Conservation (phyloP, 2,113 vertebrate species). For the Pontoporia blainvillei region DNA sequence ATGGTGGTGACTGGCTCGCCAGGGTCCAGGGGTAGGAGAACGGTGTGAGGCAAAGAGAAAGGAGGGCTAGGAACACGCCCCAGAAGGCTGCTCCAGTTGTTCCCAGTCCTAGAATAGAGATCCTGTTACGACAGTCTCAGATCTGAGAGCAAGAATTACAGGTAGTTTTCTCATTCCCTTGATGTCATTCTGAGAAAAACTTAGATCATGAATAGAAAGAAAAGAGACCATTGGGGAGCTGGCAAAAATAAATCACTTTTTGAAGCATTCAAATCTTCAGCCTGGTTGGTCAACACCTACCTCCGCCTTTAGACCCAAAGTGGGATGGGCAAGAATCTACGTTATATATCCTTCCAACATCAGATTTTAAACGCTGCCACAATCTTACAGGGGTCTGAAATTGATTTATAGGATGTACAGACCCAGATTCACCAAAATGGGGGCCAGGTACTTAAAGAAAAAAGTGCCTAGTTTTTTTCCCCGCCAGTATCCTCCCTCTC, state of each 20-base stretch:
- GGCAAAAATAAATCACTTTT: not conserved
- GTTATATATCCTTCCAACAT: not conserved
- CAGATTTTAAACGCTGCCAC: not conserved
- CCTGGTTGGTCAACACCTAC: not conserved
- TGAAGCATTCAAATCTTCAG: not conserved
- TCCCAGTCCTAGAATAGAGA: not conserved
- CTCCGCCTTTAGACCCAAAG: not conserved
- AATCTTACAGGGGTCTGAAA: not conserved
- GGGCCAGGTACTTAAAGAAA: not conserved
- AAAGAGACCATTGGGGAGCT: not conserved
- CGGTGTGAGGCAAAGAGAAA: not conserved
- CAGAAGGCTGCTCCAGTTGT: not conserved
- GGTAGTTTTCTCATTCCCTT: slow-evolving; percentile 50
- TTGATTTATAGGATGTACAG: not conserved
- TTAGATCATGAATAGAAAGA: not conserved
- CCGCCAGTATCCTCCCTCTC: not conserved
- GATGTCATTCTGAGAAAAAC: slow-evolving; percentile 24
- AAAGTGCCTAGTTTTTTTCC: not conserved
- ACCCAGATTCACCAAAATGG: not conserved
- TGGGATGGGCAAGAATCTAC: not conserved
- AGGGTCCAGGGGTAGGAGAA: not conserved
- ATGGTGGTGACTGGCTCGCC: not conserved
- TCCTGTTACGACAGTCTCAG: slow-evolving; percentile 11
- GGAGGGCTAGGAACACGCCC: not conserved
- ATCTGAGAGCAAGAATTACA: slow-evolving; percentile 39